A percentile compares a stretch with the other conserved stretches of the same genome.
phyloP scores from a whole-genome alignment of 1,140 invertebrate species.

The Drosophila melanica region DNA sequence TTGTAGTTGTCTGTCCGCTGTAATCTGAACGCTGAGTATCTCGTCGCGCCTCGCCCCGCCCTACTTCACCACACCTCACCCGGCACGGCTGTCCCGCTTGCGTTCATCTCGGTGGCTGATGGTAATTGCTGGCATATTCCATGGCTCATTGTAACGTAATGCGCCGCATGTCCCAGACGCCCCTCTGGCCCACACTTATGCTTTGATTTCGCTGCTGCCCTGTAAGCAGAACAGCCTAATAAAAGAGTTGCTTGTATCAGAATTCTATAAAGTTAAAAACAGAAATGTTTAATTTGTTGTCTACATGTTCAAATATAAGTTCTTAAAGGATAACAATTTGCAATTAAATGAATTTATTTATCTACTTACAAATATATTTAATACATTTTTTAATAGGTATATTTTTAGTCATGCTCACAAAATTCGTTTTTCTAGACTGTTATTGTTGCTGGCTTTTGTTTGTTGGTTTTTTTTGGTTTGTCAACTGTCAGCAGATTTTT shows the following conservation, averaged over 20 bases:
- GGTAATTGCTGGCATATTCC: slow-evolving; percentile 67
- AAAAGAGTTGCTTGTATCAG: not conserved
- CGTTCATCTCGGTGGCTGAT: slow-evolving; percentile 2
- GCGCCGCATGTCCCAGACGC: slow-evolving; percentile 14
- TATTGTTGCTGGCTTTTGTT: slow-evolving; percentile 41
- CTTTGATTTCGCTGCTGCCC: slow-evolving; percentile 30
- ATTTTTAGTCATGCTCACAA: not conserved
- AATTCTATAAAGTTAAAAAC: too few relatives aligned
- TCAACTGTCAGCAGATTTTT: slow-evolving; percentile 74
- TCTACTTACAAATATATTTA: not conserved
- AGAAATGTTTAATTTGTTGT: too few relatives aligned
- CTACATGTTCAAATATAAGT: too few relatives aligned
- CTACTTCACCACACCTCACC: not conserved
- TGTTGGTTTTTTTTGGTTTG: slow-evolving; percentile 70
- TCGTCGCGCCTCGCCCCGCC: not conserved
- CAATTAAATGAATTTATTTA: not conserved
- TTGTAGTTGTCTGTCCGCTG: slow-evolving; percentile 35
- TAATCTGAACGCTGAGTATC: slow-evolving; percentile 55
- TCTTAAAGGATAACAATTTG: too few relatives aligned
- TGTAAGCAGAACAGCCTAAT: not conserved
- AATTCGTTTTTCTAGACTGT: not conserved
- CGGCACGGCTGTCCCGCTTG: not conserved
- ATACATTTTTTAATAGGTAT: slow-evolving; percentile 8
- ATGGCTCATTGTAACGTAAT: slow-evolving; percentile 65
- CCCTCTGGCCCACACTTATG: not conserved